Percentiles rank a stretch among this genome's conserved stretches.
phyloP scores from a whole-genome alignment of 1,140 invertebrate species.

The Lutraria rhynchaena region DNA sequence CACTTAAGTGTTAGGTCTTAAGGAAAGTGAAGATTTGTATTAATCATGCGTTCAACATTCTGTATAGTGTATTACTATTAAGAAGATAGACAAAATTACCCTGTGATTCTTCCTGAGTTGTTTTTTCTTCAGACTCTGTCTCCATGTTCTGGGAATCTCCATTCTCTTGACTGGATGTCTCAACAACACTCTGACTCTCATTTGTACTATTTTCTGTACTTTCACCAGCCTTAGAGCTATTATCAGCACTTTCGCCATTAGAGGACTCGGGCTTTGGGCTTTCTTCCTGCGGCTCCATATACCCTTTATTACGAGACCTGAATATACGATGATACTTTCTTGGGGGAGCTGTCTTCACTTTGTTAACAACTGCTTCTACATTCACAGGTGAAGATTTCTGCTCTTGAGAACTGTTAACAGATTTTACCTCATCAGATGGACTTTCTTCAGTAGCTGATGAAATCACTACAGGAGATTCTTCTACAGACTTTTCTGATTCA shows the following conservation, averaged over 20 bases:
- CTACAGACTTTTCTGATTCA: constrained; percentile 2
- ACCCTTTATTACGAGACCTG: constrained; percentile 55
- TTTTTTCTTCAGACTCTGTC: neutral
- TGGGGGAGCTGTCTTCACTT: constrained; percentile 33
- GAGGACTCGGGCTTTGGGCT: neutral
- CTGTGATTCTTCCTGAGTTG: neutral
- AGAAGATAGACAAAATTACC: too few species aligned
- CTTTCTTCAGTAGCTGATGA: constrained; percentile 27
- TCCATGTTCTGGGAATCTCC: constrained; percentile 18
- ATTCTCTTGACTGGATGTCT: constrained; percentile 23
- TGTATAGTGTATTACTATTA: too few species aligned
- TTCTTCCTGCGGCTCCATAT: constrained; percentile 31
- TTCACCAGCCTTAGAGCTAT: too few species aligned
- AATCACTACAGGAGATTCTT: constrained; percentile 45
- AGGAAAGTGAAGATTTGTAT: too few species aligned
- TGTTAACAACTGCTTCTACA: constrained; percentile 49
- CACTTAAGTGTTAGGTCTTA: too few species aligned
- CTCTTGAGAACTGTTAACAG: neutral
- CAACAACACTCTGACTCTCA: neutral
- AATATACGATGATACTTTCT: constrained; percentile 58
- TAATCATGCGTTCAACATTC: too few species aligned
- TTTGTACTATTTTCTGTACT: neutral
- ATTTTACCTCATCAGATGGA: neutral
- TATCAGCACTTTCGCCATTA: neutral
- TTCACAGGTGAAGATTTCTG: neutral